Evolutionary conservation across 2,797 vertebrate genomes (phyloP).

Genomic region (Sebastes steindachneri): DNA sequence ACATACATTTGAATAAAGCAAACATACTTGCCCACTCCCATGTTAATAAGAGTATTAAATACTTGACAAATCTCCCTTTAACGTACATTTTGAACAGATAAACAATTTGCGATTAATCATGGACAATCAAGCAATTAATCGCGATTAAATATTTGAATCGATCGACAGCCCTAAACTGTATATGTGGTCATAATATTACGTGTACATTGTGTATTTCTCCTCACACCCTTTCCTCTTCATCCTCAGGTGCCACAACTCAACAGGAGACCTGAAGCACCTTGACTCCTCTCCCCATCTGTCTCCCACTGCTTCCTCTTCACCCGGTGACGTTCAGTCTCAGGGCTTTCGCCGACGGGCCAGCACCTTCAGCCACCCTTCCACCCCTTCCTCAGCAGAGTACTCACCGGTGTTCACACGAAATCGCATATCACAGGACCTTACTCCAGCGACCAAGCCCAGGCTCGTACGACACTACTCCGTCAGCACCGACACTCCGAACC

Average conservation of each 20-base stretch:
- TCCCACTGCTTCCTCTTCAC: constrained; percentile 40
- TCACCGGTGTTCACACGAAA: constrained; percentile 52
- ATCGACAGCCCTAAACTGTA: too few relatives aligned
- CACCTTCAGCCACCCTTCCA: constrained; percentile 90
- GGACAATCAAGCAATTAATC: too few relatives aligned
- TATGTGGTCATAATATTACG: too few relatives aligned
- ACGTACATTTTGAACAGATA: too few relatives aligned
- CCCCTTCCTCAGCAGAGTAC: constrained; percentile 67
- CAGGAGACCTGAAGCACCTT: constrained; percentile 83
- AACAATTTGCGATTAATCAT: too few relatives aligned
- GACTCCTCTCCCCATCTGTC: constrained; percentile 64
- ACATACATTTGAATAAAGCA: too few relatives aligned
- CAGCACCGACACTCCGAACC: constrained; percentile 94
- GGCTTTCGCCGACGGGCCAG: constrained; percentile 90
- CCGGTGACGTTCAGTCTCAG: constrained; percentile 73
- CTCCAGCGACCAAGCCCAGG: constrained; percentile 87
- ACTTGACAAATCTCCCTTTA: too few relatives aligned
- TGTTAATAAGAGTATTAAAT: too few relatives aligned
- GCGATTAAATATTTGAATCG: too few relatives aligned
- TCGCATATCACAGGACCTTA: constrained; percentile 68
- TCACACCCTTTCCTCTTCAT: background rate
- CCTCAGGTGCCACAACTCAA: constrained; percentile 83
- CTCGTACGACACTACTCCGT: constrained; percentile 97
- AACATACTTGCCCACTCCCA: too few relatives aligned
- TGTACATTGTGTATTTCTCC: background rate